Percentiles rank a stretch among this genome's conserved stretches.
phyloP scores from a whole-genome alignment of 2,888 invertebrate species.

The Lasioglossum calceatum region DNA sequence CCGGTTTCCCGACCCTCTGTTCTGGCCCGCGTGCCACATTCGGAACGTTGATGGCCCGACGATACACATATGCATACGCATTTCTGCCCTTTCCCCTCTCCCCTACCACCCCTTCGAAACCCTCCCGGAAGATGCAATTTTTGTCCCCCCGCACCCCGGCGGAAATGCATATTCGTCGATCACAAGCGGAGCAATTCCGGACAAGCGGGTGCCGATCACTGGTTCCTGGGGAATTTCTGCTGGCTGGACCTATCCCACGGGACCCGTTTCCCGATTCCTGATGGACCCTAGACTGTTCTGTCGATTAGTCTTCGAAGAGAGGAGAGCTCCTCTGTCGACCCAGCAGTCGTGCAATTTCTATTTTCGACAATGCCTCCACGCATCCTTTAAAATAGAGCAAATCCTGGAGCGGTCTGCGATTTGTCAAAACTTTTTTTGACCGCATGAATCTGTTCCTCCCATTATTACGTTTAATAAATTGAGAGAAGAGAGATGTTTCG shows the following conservation, averaged over 20 bases:
- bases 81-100: conserved; percentile 1
- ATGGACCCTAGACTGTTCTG: not conserved
- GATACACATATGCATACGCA: conserved; percentile 58
- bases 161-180: conserved; percentile 57
- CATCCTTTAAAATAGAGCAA: no score
- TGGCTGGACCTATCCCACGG: not conserved
- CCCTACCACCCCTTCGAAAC: not conserved
- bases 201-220: conserved; percentile 41
- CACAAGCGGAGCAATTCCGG: conserved; percentile 56
- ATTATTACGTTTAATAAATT: not conserved
- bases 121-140: conserved; percentile 31
- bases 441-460: not conserved
- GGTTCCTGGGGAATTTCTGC: conserved; percentile 43
- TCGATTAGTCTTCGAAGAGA: not conserved
- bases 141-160: conserved; percentile 9
- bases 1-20: not conserved
- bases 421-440: not conserved
- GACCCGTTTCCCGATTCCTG: not conserved
- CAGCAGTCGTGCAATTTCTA: not conserved
- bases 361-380: no score
- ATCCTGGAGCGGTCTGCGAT: no score
- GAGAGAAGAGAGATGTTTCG: not conserved
- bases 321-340: not conserved
- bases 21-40: conserved; percentile 20
- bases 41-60: conserved; percentile 23